A percentile compares a stretch with the other conserved stretches of the same genome.
phyloP scores from a whole-genome alignment of 2,797 vertebrate genomes.

The Platalea minor region DNA sequence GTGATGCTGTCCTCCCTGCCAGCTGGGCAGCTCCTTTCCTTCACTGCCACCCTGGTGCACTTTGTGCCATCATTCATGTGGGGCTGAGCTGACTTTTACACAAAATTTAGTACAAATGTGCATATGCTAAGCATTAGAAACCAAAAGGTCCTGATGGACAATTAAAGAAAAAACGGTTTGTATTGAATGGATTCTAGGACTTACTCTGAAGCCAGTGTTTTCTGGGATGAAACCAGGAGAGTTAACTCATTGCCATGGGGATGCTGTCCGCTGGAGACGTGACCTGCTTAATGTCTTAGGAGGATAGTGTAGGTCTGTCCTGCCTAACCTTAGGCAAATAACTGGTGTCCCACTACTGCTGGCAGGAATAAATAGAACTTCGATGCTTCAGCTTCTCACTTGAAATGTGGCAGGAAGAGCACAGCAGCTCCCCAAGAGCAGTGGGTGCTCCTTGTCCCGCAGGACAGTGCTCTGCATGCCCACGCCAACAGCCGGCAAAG shows the following conservation, averaged over 20 bases:
- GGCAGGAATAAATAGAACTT: background rate
- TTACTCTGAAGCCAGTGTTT: background rate
- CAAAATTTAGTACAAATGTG: background rate
- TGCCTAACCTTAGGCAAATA: background rate
- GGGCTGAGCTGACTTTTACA: background rate
- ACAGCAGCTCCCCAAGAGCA: background rate
- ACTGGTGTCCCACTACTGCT: background rate
- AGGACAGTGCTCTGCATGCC: background rate
- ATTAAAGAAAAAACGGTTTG: background rate
- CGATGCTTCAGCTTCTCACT: background rate
- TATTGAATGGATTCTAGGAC: background rate
- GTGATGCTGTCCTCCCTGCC: background rate
- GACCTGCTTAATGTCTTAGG: background rate
- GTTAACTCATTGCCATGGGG: background rate
- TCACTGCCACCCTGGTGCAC: accelerated
- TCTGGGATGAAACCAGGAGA: background rate
- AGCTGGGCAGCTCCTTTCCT: background rate
- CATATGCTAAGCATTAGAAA: background rate
- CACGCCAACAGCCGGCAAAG: background rate
- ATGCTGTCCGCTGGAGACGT: background rate
- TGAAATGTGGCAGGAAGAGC: background rate
- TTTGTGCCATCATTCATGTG: background rate
- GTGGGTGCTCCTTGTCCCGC: background rate
- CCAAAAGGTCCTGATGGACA: background rate
- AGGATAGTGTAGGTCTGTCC: background rate